Conservation (phyloP, 2,888 invertebrate species). For the Diadegma fenestrale region DNA sequence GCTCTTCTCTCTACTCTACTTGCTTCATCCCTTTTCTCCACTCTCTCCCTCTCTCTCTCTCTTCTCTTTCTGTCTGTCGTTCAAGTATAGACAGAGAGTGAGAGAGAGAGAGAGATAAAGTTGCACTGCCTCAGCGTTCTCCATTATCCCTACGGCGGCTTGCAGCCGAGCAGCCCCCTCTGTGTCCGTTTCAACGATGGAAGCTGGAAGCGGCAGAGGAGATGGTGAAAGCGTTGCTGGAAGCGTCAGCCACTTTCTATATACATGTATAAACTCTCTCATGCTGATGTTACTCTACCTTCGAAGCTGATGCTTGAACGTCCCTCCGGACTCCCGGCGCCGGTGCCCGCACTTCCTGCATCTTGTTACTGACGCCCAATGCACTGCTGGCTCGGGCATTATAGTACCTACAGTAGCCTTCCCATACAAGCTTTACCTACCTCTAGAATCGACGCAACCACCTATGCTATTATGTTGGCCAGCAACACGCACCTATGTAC, state of each 20-base stretch:
- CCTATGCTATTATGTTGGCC: conserved; percentile 5
- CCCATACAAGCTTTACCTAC: conserved; percentile 42
- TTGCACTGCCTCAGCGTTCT: conserved; percentile 46
- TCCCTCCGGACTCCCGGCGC: conserved; percentile 71
- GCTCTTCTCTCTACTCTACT: conserved; percentile 70
- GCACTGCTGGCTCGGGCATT: conserved; percentile 82
- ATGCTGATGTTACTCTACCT: conserved; percentile 34
- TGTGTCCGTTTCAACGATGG: conserved; percentile 52
- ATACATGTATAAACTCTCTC: conserved; percentile 33
- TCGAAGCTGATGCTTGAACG: conserved; percentile 47
- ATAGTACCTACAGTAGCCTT: conserved; percentile 73
- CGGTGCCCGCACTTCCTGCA: conserved; percentile 82
- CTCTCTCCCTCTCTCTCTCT: conserved; percentile 24
- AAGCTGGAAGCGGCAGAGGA: conserved; percentile 60
- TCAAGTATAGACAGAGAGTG: conserved; percentile 21
- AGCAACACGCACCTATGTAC: conserved; percentile 30
- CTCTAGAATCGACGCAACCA: conserved; percentile 24
- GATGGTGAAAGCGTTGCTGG: conserved; percentile 64
- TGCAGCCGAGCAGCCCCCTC: conserved; percentile 31
- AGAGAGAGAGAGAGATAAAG: conserved; percentile 22
- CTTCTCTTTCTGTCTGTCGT: conserved; percentile 32
- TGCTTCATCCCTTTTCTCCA: conserved; percentile 59
- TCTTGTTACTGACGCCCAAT: conserved; percentile 83
- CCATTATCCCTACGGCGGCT: conserved; percentile 61
- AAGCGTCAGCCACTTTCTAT: conserved; percentile 51